These are phyloP conservation scores for Drosophila suzukii DNA, from an alignment of 1,140 invertebrate genomes.

Conservation along the genomic window DNA sequence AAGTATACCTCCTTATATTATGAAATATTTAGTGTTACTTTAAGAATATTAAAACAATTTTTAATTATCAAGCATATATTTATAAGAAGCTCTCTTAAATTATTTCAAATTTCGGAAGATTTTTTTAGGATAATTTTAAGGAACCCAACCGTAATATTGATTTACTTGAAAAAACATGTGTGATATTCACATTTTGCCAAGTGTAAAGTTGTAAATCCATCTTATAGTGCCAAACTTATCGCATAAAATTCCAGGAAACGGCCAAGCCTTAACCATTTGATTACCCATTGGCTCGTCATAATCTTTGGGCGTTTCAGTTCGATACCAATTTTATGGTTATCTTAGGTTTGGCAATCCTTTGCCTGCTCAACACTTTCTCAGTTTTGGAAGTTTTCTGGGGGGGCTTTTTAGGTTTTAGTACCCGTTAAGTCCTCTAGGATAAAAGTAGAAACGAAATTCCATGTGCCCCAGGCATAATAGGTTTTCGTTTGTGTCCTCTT, in stretches of 20 bases:
- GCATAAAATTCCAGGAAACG: conserved; percentile 5
- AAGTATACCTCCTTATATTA: too few species aligned
- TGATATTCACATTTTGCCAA: background rate
- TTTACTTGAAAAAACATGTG: too few species aligned
- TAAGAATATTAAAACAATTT: too few species aligned
- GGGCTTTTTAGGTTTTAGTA: conserved; percentile 41
- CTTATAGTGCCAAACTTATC: conserved; percentile 10
- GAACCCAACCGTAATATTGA: too few species aligned
- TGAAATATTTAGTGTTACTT: too few species aligned
- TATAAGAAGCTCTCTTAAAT: too few species aligned
- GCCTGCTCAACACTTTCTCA: conserved; percentile 53
- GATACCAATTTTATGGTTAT: conserved; percentile 26
- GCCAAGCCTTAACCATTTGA: conserved; percentile 25
- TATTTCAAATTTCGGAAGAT: too few species aligned
- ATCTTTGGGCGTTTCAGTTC: conserved; percentile 24
- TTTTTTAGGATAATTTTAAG: too few species aligned
- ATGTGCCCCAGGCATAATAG: conserved; percentile 44
- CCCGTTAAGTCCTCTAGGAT: conserved; percentile 50
- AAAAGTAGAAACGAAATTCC: conserved; percentile 23
- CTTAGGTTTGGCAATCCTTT: conserved; percentile 22
- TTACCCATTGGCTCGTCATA: conserved; percentile 43
- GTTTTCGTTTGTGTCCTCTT: conserved; percentile 4
- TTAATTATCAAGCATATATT: too few species aligned
- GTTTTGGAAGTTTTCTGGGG: conserved; percentile 25
- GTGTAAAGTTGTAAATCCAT: background rate